Conservation (phyloP, 2,113 vertebrate species). For the Fregetta grallaria region DNA sequence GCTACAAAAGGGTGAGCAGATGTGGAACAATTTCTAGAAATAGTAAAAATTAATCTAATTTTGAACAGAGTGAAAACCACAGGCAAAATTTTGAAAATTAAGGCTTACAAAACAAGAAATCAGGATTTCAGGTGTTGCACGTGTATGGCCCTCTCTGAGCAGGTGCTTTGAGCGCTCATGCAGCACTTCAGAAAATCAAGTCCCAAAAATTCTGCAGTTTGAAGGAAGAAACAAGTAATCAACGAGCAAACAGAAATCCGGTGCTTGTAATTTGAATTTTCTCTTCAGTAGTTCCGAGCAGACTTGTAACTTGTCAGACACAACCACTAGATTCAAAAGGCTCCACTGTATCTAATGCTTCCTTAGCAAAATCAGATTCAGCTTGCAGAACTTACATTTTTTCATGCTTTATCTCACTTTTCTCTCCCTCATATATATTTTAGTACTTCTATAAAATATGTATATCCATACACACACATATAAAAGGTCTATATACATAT, state of each 20-base stretch:
- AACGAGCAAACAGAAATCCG: background rate
- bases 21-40: background rate
- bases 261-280: background rate
- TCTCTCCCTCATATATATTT: background rate
- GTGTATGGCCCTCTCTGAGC: background rate
- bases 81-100: background rate
- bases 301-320: background rate
- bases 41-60: background rate
- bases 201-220: background rate
- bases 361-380: background rate
- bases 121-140: background rate
- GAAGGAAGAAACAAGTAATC: background rate
- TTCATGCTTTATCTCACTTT: background rate
- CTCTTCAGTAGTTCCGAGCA: background rate
- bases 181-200: background rate
- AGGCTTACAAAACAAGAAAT: background rate
- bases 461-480: background rate
- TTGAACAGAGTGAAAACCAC: background rate
- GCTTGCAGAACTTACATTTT: background rate
- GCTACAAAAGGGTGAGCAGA: background rate
- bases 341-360: background rate
- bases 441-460: background rate
- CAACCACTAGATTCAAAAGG: background rate
- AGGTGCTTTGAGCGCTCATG: background rate
- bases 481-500: background rate